These are phyloP conservation scores for Dendropsophus ebraccatus DNA, from an alignment of 2,113 vertebrate genomes.

Conservation along the genomic window DNA sequence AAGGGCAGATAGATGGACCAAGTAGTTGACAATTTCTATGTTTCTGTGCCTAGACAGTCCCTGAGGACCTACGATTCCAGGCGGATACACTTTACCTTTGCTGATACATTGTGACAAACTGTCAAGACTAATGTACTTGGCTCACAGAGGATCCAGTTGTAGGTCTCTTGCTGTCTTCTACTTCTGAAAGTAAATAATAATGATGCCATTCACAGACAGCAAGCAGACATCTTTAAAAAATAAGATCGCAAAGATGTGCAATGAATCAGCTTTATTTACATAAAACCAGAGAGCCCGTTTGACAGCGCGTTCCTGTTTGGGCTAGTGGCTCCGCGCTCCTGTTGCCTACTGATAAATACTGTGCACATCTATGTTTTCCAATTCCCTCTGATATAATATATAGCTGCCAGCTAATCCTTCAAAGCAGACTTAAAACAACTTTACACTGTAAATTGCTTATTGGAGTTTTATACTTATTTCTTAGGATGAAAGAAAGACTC, in stretches of 20 bases:
- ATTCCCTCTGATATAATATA: slow-evolving; percentile 17
- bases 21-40: too few relatives aligned
- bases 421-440: not conserved
- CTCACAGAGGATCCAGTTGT: too few relatives aligned
- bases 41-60: too few relatives aligned
- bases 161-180: too few relatives aligned
- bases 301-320: not conserved
- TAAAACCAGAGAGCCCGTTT: not conserved
- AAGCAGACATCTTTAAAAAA: not conserved
- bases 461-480: slow-evolving; percentile 20
- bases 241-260: not conserved
- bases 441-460: slow-evolving; percentile 23
- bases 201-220: not conserved
- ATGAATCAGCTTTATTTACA: not conserved
- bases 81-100: too few relatives aligned
- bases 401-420: slow-evolving; percentile 18
- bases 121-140: too few relatives aligned
- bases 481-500: slow-evolving; percentile 31
- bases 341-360: slow-evolving; percentile 18
- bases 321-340: not conserved
- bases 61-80: too few relatives aligned
- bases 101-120: too few relatives aligned
- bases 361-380: not conserved
- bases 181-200: too few relatives aligned
- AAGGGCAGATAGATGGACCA: too few relatives aligned